Base-by-base conservation (phyloP, 2,888 invertebrate genomes). In the Scotopteryx bipunctaria region DNA sequence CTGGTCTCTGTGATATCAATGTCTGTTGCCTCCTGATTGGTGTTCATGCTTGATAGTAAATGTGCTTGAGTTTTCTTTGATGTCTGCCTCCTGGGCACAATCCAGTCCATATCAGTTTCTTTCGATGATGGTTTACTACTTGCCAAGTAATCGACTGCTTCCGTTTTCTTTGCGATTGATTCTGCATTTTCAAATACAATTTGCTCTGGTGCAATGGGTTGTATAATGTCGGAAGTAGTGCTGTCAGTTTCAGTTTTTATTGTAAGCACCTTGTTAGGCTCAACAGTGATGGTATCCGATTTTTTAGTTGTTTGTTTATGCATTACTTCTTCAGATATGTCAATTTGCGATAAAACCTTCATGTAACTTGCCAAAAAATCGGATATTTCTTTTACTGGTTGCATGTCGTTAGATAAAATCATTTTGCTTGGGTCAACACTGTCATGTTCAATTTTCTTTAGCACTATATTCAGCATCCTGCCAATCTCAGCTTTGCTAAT, bases 31-130 rank as follows among this genome's bases (percentile, higher is more conserved):
- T n/a, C 4, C 11, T 19, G 35, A 9, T 32, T 37, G 11, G 11
- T 14, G 16, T 31, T 27, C 4, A 2, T 27, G 23, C 16, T 44
- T 27, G 40, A 5, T 11, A n/a, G 9, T 23, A 5, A 8, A 23
- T 21, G 5, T 5, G 13, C 25, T 32, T 43, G 14, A 8, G 17
- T 15, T 9, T 27, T 17, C 4, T 9, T 15, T 11, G 8, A 0
- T 36, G 29, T 11, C 25, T 43, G 1, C 29, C 23, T 23, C 32
- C 31, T 1, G n/a, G 37, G 25, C n/a, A 32, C 31, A 6, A 37
- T 16, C 42, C 36, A 36, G n/a, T 42, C 35, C 14, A 32, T 16
- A 16, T 35, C 11, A 4, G 41, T 29, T 21, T 21, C 9, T 21
- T 5, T 38, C 5, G 15, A 5, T 17, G 19, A 9, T 21, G 3